Percentiles rank a stretch among this genome's conserved stretches.
phyloP scores from a whole-genome alignment of 2,113 vertebrate species.

The Tupaia chinensis region DNA sequence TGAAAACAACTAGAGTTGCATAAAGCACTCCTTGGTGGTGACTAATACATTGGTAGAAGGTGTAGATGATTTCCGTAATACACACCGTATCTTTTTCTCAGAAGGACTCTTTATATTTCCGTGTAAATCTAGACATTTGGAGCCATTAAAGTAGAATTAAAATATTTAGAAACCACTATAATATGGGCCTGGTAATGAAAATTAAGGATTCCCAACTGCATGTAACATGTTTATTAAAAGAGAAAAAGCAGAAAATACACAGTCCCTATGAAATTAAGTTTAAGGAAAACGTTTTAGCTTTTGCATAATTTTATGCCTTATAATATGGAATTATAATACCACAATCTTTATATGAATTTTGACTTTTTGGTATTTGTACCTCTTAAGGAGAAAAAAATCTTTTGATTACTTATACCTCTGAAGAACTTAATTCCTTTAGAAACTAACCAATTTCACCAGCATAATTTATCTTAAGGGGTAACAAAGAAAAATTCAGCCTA shows the following conservation, averaged over 20 bases:
- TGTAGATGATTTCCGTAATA: not conserved
- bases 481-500: constrained; percentile 62
- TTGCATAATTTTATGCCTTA: constrained; percentile 54
- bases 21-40: not conserved
- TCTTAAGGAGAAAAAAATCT: not conserved
- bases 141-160: constrained; percentile 29
- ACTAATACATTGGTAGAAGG: not conserved
- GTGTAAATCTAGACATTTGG: constrained; percentile 47
- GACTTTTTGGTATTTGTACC: constrained; percentile 58
- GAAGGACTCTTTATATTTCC: constrained; percentile 19
- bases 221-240: not conserved
- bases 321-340: not conserved
- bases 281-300: constrained; percentile 19
- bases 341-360: constrained; percentile 61
- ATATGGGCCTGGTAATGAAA: constrained; percentile 8
- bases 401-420: not conserved
- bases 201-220: not conserved
- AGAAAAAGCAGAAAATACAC: not conserved
- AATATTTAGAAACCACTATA: not conserved
- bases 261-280: constrained; percentile 19
- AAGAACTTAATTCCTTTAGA: constrained; percentile 59
- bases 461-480: constrained; percentile 69
- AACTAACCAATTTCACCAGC: constrained; percentile 71
- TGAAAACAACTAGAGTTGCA: not conserved
- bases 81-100: constrained; percentile 14